Base-by-base conservation (phyloP, 1,140 invertebrate species). In the Caenorhabditis briggsae region DNA sequence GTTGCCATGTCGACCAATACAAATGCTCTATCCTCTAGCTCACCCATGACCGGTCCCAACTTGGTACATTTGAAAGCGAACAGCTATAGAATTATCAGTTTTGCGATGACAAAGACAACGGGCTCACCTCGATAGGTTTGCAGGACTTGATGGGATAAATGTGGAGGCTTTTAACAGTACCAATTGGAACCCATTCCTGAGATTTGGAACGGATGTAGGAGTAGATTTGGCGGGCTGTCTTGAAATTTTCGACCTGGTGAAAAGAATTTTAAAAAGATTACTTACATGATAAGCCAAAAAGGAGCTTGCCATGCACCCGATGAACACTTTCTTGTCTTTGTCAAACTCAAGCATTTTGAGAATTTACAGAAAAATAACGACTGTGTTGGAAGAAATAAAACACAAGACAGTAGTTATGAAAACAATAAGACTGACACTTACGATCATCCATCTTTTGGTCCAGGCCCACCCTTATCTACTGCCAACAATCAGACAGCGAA, bases 91-190 rank as follows among this genome's bases (percentile, higher is more conserved):
- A 0, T 20, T 2, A 18, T 20, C 2, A 25, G 41, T 8, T 46
- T 23, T 70, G 6, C 12, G 41, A 23, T 16, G 18, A n/a, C n/a
- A n/a, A n/a, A 53, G 5, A 33, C 1, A 33, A 33, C 9, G 2
- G 0, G 50, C 70, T 78, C 23, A 78, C 70, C 20, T 78, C 70
- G 23, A 78, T n/a, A 14, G 46, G 46, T 23, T 78, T 78, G 23
- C 70, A 78, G 5, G 70, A 78, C 46, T 78, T 78, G n/a, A 78
- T 78, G 11, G 70, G 70, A n/a, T 78, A 78, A n/a, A 78, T 78
- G 23, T 78, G 70, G 14, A 78, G 70, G 25, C n/a, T 23, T 50
- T 78, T 78, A 9, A 78, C 70, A 50, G 18, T 25, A 5, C 70
- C 70, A 78, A 78, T 78, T 5, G 70, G 70, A 6, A 78, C n/a